These are phyloP conservation scores for Capromys pilorides DNA, from an alignment of 2,797 vertebrate genomes.

Conservation along the genomic window DNA sequence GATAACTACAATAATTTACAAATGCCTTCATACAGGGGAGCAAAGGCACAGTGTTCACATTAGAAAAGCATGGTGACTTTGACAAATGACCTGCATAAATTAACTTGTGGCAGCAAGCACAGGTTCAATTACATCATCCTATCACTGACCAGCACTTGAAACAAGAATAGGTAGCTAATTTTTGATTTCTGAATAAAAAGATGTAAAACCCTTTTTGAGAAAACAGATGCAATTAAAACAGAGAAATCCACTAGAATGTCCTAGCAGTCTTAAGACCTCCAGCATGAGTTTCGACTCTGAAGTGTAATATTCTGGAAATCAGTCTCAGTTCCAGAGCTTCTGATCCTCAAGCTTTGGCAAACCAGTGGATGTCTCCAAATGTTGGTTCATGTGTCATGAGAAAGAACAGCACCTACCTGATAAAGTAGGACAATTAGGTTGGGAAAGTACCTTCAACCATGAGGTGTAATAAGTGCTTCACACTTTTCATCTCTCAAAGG, in stretches of 20 bases:
- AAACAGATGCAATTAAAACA: slow-evolving; percentile 32
- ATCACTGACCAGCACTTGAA: neutral
- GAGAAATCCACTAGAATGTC: neutral
- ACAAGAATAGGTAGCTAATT: slow-evolving; percentile 28
- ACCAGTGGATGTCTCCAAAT: neutral
- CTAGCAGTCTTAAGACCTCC: neutral
- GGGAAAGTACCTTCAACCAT: neutral
- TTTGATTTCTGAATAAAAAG: slow-evolving; percentile 45
- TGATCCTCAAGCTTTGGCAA: neutral
- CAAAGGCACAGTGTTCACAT: neutral
- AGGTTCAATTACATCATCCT: neutral
- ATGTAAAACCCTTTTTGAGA: neutral
- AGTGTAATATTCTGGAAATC: neutral
- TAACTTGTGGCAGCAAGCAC: neutral
- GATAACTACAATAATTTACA: slow-evolving; percentile 77
- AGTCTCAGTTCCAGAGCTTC: neutral
- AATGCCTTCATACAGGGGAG: slow-evolving; percentile 62
- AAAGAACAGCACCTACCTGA: neutral
- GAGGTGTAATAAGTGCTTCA: neutral
- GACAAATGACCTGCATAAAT: slow-evolving; percentile 37
- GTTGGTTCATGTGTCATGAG: neutral
- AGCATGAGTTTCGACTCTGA: neutral
- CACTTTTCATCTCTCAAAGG: neutral
- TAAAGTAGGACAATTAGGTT: neutral
- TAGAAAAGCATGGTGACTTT: slow-evolving; percentile 46